Conservation (phyloP, 1,140 invertebrate genomes). For the Sitobion miscanthi region DNA sequence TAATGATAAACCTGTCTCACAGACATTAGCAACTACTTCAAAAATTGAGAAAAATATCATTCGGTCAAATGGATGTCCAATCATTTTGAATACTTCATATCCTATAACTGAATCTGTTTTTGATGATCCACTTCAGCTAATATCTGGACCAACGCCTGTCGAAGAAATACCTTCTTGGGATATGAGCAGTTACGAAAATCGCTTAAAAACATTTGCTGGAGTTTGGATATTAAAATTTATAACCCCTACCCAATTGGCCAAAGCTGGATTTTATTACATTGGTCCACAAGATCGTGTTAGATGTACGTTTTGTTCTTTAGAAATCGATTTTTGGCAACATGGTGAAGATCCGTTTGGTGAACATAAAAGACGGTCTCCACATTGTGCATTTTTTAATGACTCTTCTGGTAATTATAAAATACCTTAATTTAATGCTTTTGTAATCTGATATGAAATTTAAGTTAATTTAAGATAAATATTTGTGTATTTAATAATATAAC, state of each 20-base stretch:
- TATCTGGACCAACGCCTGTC: neutral
- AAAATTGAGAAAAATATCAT: constrained; percentile 21
- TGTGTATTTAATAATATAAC: neutral
- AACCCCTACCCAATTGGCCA: constrained; percentile 59
- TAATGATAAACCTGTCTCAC: neutral
- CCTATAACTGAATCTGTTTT: neutral
- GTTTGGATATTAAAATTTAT: constrained; percentile 59
- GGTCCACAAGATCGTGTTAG: constrained; percentile 72
- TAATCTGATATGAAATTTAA: neutral
- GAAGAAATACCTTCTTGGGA: constrained; percentile 36
- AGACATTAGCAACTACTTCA: neutral
- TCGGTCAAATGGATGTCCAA: constrained; percentile 20
- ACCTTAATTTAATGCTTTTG: neutral
- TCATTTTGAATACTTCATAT: constrained; percentile 30
- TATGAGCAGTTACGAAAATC: constrained; percentile 30
- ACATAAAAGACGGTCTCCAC: constrained; percentile 75
- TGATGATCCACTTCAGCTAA: neutral
- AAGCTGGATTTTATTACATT: constrained; percentile 73
- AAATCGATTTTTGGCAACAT: constrained; percentile 79
- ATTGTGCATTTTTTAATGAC: constrained; percentile 59
- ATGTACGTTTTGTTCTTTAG: constrained; percentile 85
- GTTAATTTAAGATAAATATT: neutral
- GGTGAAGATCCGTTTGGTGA: constrained; percentile 82
- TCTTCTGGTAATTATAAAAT: neutral
- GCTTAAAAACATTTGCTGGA: constrained; percentile 41